A percentile compares a stretch with the other conserved stretches of the same genome.
phyloP scores from a whole-genome alignment of 2,888 invertebrate genomes.

The Tiliacea aurago region DNA sequence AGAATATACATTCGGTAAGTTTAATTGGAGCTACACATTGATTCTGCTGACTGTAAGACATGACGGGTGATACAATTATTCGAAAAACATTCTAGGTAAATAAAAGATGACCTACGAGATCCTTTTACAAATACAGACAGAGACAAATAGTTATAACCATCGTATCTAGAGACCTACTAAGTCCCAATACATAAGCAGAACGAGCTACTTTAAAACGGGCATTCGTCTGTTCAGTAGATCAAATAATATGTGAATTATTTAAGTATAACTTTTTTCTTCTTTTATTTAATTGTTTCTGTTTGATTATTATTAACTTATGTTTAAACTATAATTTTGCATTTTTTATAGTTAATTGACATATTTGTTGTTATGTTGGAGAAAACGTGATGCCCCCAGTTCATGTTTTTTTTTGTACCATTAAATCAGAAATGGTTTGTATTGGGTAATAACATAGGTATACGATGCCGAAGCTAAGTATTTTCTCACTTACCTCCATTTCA shows the following conservation, averaged over 20 bases:
- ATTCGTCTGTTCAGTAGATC: background rate
- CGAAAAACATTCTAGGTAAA: background rate
- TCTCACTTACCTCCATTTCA: background rate
- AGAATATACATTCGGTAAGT: too few relatives aligned
- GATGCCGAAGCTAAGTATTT: conserved; percentile 3
- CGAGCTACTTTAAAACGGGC: background rate
- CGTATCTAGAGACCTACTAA: background rate
- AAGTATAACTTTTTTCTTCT: too few relatives aligned
- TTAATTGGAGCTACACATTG: too few relatives aligned
- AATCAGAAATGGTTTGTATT: too few relatives aligned
- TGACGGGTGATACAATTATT: background rate
- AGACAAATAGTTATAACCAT: background rate
- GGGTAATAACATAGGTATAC: background rate
- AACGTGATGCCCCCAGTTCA: too few relatives aligned
- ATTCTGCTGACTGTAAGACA: too few relatives aligned
- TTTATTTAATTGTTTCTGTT: too few relatives aligned
- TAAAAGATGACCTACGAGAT: too few relatives aligned
- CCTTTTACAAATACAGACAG: background rate
- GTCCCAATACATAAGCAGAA: background rate
- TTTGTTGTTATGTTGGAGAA: too few relatives aligned
- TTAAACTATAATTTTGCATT: background rate
- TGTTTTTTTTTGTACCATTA: too few relatives aligned
- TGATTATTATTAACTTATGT: too few relatives aligned
- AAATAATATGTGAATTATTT: too few relatives aligned
- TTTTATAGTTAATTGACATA: background rate